Base-by-base conservation (phyloP, 2,888 invertebrate genomes). In the Horisme vitalbata region DNA sequence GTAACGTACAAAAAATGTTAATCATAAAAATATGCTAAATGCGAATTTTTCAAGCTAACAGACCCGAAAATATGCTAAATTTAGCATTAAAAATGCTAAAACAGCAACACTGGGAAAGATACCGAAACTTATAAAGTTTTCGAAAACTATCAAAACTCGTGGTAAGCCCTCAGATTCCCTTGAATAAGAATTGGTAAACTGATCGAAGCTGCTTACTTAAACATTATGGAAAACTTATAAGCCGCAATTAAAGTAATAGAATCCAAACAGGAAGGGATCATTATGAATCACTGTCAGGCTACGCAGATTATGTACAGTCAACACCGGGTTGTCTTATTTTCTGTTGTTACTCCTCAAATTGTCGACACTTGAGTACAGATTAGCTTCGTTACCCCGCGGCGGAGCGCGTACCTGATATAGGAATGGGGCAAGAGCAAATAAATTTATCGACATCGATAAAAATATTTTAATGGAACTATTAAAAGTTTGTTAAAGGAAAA, bases 291-390 rank as follows among this genome's bases (percentile, higher is more conserved):
- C 49, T 45, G 61, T 52, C 59, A 65, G 65, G 75, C 78, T 79
- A 74, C 69, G 61, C 52, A 51, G 34, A 59, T 84, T 80, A 79
- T 79, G 72, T 74, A 73, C 70, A 71, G 68, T 68, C 68, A 71
- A 71, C 71, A 71, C 65, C 68, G 71, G 68, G 76, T 75, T 43
- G 72, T 77, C 81, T 87, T 88, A 87, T 89, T 88, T 87, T 84
- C 81, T 81, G 87, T 89, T 89, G 88, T 89, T 89, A 71, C 79
- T 83, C 83, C 79, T 83, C 85, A 86, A 89, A 89, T 89, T 88
- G 88, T 88, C 87, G 88, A 86, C 88, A 89, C 87, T 89, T 77
- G 86, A 88, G 83, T 69, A 79, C 87, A 86, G 88, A 89, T 89
- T 89, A 87, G 87, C 88, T 89, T 89, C 88, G 88, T 89, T 89